Percentiles rank a stretch among this genome's conserved stretches.
phyloP scores from a whole-genome alignment of 2,888 invertebrate species.

The Drosophila engyochracea region DNA sequence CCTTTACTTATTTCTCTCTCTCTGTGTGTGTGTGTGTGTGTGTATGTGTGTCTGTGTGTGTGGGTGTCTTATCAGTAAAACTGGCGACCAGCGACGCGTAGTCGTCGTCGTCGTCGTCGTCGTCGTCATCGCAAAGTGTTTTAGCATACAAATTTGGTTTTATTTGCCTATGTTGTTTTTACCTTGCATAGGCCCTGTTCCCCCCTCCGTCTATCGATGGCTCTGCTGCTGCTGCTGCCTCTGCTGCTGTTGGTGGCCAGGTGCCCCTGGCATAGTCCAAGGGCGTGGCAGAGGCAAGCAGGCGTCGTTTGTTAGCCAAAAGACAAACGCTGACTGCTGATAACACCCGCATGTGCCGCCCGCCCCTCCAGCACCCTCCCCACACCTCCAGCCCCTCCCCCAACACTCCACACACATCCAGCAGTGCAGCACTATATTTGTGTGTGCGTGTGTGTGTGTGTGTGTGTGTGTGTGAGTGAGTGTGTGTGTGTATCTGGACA shows the following conservation, averaged over 20 bases:
- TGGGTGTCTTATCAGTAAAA: slow-evolving; percentile 58
- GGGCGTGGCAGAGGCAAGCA: slow-evolving; percentile 15
- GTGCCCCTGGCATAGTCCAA: slow-evolving; percentile 45
- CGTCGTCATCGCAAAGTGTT: slow-evolving; percentile 70
- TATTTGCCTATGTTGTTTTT: slow-evolving; percentile 65
- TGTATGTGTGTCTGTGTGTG: slow-evolving; percentile 33
- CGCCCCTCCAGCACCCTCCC: neutral
- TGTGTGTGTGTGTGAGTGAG: slow-evolving; percentile 11
- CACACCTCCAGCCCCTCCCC: neutral
- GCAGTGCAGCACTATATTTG: slow-evolving; percentile 8
- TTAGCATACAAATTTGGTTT: slow-evolving; percentile 80
- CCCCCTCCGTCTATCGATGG: neutral
- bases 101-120: slow-evolving; percentile 16
- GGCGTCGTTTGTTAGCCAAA: slow-evolving; percentile 59
- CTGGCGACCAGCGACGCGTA: slow-evolving; percentile 58
- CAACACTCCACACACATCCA: neutral
- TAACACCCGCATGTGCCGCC: slow-evolving; percentile 73
- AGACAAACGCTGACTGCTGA: slow-evolving; percentile 72
- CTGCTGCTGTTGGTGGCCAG: slow-evolving; percentile 48
- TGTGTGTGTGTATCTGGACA: slow-evolving; percentile 70
- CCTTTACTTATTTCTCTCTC: slow-evolving; percentile 1
- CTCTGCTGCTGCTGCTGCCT: slow-evolving; percentile 29
- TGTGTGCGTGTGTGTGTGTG: slow-evolving; percentile 22
- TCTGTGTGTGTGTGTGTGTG: slow-evolving; percentile 28
- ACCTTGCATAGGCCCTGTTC: slow-evolving; percentile 10